Evolutionary conservation across 2,888 invertebrate genomes (phyloP).

Genomic region (Physocephala rufipes): DNA sequence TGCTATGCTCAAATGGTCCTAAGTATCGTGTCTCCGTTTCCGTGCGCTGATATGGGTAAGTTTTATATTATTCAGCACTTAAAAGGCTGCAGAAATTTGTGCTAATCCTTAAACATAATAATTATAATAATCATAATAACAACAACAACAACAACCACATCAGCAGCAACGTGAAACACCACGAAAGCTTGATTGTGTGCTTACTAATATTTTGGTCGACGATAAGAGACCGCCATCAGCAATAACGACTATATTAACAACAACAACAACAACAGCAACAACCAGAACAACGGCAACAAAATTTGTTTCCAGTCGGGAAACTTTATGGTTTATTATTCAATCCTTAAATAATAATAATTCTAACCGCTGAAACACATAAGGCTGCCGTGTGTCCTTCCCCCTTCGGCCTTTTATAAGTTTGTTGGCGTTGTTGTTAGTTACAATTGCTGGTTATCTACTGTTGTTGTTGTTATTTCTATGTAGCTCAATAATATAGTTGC

Average conservation of each 20-base stretch:
- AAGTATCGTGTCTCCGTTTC: constrained; percentile 8
- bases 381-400: not conserved
- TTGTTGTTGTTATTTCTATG: constrained; percentile 13
- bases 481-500: too few species aligned
- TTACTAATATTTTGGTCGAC: not conserved
- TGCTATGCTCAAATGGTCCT: constrained; percentile 5
- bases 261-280: constrained; percentile 27
- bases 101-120: constrained; percentile 29
- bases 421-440: not conserved
- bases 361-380: too few species aligned
- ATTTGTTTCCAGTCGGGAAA: constrained; percentile 41
- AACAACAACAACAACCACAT: constrained; percentile 14
- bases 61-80: constrained; percentile 27
- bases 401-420: too few species aligned
- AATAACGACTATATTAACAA: constrained; percentile 16
- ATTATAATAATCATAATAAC: constrained; percentile 11
- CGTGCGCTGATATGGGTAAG: constrained; percentile 36
- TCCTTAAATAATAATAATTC: constrained; percentile 37
- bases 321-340: constrained; percentile 38
- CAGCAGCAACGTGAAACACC: not conserved
- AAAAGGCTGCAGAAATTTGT: constrained; percentile 33
- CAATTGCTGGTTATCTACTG: not conserved
- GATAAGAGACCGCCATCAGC: not conserved
- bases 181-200: too few species aligned
- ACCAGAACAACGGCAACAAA: not conserved